phyloP scores from a whole-genome alignment of 2,888 invertebrate genomes.

The Drosophila pseudotalamancana region DNA sequence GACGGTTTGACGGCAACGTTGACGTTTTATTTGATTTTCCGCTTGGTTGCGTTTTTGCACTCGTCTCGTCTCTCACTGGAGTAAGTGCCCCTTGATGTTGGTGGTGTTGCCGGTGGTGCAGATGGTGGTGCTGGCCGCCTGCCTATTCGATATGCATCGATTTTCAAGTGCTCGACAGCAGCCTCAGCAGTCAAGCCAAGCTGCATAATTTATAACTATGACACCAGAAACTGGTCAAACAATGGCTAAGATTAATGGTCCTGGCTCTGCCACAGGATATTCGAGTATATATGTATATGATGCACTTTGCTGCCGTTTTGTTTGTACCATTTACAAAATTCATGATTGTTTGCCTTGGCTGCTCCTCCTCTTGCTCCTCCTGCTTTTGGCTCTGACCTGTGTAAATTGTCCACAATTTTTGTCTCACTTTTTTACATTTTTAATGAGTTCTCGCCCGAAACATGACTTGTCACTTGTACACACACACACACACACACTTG shows the following conservation, averaged over 20 bases:
- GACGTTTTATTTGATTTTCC: constrained; percentile 81
- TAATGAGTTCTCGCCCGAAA: constrained; percentile 47
- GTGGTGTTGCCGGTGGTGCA: background rate
- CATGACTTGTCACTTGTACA: constrained; percentile 47
- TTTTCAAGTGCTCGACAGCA: constrained; percentile 55
- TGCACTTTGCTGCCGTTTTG: constrained; percentile 25
- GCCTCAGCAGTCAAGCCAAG: constrained; percentile 30
- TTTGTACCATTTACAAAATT: constrained; percentile 43
- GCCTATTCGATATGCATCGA: constrained; percentile 74
- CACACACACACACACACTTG: background rate
- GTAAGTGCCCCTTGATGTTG: constrained; percentile 1
- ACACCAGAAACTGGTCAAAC: constrained; percentile 62
- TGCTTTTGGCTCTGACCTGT: constrained; percentile 2
- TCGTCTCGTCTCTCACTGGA: constrained; percentile 48
- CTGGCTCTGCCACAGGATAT: constrained; percentile 40
- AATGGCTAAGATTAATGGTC: constrained; percentile 72
- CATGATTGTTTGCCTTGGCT: constrained; percentile 39
- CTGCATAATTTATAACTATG: constrained; percentile 74
- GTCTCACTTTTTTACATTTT: constrained; percentile 34
- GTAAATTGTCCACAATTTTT: constrained; percentile 52
- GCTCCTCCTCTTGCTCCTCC: background rate
- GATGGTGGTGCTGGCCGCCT: constrained; percentile 3
- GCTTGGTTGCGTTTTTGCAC: constrained; percentile 71
- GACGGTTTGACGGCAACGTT: constrained; percentile 52
- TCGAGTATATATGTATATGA: too few species aligned